A percentile compares a stretch with the other conserved stretches of the same genome.
phyloP scores from a whole-genome alignment of 2,888 invertebrate genomes.

The Pollenia labialis region DNA sequence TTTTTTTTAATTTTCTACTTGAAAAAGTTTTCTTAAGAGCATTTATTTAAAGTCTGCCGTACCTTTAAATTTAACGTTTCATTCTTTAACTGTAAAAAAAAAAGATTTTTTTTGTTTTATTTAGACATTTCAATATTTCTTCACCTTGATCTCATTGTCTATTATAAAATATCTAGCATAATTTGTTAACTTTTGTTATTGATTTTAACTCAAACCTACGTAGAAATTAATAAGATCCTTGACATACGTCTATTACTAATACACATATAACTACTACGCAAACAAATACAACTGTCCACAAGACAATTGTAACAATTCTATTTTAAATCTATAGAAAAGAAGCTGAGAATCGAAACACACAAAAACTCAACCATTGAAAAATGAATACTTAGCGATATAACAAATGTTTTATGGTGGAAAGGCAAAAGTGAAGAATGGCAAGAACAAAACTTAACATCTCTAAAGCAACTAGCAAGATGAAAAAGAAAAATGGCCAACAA shows the following conservation, averaged over 20 bases:
- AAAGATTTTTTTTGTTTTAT: constrained; percentile 1
- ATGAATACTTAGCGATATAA: constrained; percentile 6
- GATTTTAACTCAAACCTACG: constrained; percentile 39
- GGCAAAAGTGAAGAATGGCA: constrained; percentile 18
- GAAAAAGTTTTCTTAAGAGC: too few relatives aligned
- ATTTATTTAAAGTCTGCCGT: too few relatives aligned
- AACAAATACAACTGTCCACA: constrained; percentile 56
- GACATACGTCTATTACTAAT: constrained; percentile 27
- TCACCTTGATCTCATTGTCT: constrained; percentile 39
- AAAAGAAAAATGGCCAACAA: constrained; percentile 64
- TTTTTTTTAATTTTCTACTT: too few relatives aligned
- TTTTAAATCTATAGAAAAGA: constrained; percentile 29
- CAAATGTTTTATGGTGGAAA: constrained; percentile 12
- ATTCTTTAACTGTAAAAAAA: background rate
- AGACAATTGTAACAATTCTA: constrained; percentile 66
- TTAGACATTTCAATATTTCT: constrained; percentile 21
- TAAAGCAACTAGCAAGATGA: constrained; percentile 37
- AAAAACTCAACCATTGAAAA: background rate
- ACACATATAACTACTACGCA: too few relatives aligned
- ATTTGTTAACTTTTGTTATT: constrained; percentile 62
- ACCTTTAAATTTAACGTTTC: too few relatives aligned
- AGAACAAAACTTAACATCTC: constrained; percentile 17
- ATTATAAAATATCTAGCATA: constrained; percentile 32
- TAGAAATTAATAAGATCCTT: constrained; percentile 34
- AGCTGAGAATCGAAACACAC: constrained; percentile 9